Percentiles rank a stretch among this genome's conserved stretches.
Conservation (phyloP, 2,113 vertebrate genomes). For the Hyaena hyaena region DNA sequence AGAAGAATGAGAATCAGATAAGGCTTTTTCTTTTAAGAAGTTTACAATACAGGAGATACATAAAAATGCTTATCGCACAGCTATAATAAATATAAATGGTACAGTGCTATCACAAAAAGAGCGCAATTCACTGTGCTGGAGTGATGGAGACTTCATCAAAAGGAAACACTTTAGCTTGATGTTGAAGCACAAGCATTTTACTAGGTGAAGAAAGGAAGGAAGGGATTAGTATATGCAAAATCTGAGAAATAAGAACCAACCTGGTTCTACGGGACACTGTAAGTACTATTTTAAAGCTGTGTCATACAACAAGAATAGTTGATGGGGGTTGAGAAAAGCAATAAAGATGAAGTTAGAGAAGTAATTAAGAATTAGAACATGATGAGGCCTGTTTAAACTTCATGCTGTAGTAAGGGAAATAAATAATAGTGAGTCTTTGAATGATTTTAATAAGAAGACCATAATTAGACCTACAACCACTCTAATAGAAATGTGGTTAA, state of each 20-base stretch:
- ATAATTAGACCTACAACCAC: background rate
- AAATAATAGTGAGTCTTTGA: background rate
- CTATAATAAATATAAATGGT: background rate
- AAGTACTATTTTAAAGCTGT: background rate
- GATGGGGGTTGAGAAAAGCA: background rate
- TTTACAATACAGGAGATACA: background rate
- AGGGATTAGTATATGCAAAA: background rate
- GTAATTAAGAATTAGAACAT: background rate
- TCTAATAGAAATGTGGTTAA: background rate
- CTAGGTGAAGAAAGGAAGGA: background rate
- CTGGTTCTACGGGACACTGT: background rate
- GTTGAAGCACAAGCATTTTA: background rate
- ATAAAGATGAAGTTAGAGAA: background rate
- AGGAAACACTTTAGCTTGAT: background rate
- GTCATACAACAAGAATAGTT: background rate
- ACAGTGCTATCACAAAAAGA: background rate
- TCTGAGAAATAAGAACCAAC: background rate
- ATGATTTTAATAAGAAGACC: constrained; percentile 10
- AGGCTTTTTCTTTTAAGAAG: background rate
- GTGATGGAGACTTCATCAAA: background rate
- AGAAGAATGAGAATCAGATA: background rate
- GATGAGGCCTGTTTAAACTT: background rate
- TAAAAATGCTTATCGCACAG: background rate
- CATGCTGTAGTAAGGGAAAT: background rate
- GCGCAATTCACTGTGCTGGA: background rate